Evolutionary conservation across 2,888 invertebrate genomes (phyloP).

Genomic region (Thecocarcelia acutangulata): DNA sequence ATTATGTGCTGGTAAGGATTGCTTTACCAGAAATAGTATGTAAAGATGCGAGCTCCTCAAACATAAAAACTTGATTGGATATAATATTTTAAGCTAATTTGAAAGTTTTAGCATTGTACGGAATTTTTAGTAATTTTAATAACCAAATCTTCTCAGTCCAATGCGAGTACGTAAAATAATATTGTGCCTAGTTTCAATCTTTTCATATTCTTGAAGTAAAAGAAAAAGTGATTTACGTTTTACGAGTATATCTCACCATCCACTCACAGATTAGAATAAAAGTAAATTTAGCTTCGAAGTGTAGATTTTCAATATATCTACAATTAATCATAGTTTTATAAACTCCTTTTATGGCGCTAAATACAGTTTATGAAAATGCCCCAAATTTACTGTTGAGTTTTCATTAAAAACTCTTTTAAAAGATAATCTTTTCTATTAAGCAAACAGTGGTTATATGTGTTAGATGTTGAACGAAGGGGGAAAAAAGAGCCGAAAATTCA

Average conservation of each 20-base stretch:
- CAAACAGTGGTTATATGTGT: slow-evolving; percentile 32
- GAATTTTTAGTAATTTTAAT: too few relatives aligned
- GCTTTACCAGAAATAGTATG: too few relatives aligned
- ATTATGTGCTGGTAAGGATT: too few relatives aligned
- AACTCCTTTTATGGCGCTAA: slow-evolving; percentile 45
- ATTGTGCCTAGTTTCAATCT: not conserved
- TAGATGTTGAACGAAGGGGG: slow-evolving; percentile 6
- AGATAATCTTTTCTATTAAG: slow-evolving; percentile 51
- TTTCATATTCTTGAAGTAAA: not conserved
- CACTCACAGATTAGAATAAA: slow-evolving; percentile 16
- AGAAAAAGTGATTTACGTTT: slow-evolving; percentile 8
- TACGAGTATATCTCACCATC: slow-evolving; percentile 28
- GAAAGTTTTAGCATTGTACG: too few relatives aligned
- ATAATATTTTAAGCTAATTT: too few relatives aligned
- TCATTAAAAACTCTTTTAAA: slow-evolving; percentile 36
- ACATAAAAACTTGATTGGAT: too few relatives aligned
- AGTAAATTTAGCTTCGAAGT: slow-evolving; percentile 14
- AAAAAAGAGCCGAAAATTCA: slow-evolving; percentile 36
- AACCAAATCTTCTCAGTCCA: not conserved
- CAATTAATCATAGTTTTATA: slow-evolving; percentile 47
- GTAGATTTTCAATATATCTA: slow-evolving; percentile 14
- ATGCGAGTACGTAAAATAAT: too few relatives aligned
- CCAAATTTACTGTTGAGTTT: slow-evolving; percentile 34
- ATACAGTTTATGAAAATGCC: not conserved
- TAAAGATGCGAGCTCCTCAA: too few relatives aligned